Evolutionary conservation across 2,888 invertebrate genomes (phyloP), one percentile per base, ranked within the genome.

Genomic region (Macaria notata): DNA sequence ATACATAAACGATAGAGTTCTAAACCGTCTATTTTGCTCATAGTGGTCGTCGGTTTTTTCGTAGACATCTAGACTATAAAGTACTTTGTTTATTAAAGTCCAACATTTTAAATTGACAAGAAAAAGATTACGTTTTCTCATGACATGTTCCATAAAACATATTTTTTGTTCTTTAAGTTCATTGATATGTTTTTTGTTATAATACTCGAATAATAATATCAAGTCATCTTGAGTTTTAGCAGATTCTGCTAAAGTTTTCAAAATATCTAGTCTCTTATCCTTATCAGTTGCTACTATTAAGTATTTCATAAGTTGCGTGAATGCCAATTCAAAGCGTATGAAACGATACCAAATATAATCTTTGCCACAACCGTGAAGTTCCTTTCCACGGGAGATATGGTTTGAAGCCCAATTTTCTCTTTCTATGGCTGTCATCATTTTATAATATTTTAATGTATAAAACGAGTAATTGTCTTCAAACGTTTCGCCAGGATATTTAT

Each of bases 291-390:
- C 46, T 0, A 56, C 53, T 9, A 41, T 29, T 9, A 64, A 46
- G 31, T 38, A 53, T 53, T 64, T 66, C 6, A 29, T 31, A 19
- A 59, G 44, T 29, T 55, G 38, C 4, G 6, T 42, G 44, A 78
- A 72, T 31, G 79, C 71, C 36, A 64, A 59, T 47, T 69, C 56
- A 50, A 73, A 79, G 9, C 63, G 64, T 0, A 79, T 62, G 63
- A 73, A 79, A 38, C 67, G 51, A 51, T 75, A 79, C 78, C 76
- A 80, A 7, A 62, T 60, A 50, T 66, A 78, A 64, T 76, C 71
- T 49, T 69, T 60, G 8, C 70, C 70, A 8, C 53, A 56, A 4
- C 75, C 75, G n/a, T 74, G 59, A 3, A 73, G 33, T 56, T 74
- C 76, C 9, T 62, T 55, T 29, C 50, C 55, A 29, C 45, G 44